Evolutionary conservation across 2,888 invertebrate genomes (phyloP).

Genomic region (Halocaridina rubra): DNA sequence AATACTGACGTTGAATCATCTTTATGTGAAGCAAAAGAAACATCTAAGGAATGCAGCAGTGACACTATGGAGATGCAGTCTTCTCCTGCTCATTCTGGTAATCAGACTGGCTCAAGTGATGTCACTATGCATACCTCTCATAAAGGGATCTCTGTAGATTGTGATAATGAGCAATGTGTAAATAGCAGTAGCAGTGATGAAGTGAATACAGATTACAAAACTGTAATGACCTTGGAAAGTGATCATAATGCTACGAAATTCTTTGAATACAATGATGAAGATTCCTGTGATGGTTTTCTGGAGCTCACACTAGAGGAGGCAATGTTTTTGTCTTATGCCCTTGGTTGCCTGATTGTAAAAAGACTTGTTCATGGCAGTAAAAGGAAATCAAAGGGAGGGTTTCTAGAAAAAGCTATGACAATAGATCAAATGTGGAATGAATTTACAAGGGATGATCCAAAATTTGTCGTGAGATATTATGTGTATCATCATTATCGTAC

Average conservation of each 20-base stretch:
- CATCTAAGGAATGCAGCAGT: too few relatives aligned
- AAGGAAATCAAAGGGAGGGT: neutral
- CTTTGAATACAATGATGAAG: neutral
- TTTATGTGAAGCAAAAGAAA: too few relatives aligned
- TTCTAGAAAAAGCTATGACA: neutral
- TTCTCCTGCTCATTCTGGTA: too few relatives aligned
- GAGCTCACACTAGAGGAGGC: constrained; percentile 77
- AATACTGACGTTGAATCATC: too few relatives aligned
- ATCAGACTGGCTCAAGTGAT: too few relatives aligned
- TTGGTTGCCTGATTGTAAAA: constrained; percentile 74
- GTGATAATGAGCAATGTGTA: too few relatives aligned
- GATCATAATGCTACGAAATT: neutral
- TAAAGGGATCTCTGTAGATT: too few relatives aligned
- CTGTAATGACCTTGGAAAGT: neutral
- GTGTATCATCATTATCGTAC: constrained; percentile 87
- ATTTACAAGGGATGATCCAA: constrained; percentile 3
- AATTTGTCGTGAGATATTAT: constrained; percentile 72
- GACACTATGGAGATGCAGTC: too few relatives aligned
- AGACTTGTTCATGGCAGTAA: neutral
- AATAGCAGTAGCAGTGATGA: too few relatives aligned
- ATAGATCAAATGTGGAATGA: constrained; percentile 41
- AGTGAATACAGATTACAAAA: too few relatives aligned
- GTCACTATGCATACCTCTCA: too few relatives aligned
- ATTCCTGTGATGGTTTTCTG: neutral
- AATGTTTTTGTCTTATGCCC: constrained; percentile 77